Evolutionary conservation across 2,888 invertebrate genomes (phyloP).

Genomic region (Ptychoptera albimana): DNA sequence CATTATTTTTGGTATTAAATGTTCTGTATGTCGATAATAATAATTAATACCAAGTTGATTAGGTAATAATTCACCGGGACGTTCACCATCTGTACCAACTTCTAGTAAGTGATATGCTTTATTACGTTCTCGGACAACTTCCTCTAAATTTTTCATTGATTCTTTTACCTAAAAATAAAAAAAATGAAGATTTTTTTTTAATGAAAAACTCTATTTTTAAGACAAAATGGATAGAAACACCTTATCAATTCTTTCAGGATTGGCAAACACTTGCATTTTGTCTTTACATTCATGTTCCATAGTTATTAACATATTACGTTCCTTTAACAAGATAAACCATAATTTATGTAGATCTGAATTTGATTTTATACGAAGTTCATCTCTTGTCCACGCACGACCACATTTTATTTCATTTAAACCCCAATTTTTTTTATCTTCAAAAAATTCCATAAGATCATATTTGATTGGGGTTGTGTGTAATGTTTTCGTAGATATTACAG

Average conservation of each 20-base stretch:
- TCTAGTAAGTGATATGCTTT: slow-evolving; percentile 77
- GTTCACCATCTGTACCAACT: slow-evolving; percentile 71
- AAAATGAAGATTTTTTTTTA: neutral
- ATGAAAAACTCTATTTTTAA: neutral
- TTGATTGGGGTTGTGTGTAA: slow-evolving; percentile 25
- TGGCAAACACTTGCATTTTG: slow-evolving; percentile 58
- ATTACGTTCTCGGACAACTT: slow-evolving; percentile 83
- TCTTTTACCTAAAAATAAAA: slow-evolving; percentile 45
- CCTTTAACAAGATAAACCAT: slow-evolving; percentile 85
- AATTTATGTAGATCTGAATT: slow-evolving; percentile 92
- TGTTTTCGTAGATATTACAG: neutral
- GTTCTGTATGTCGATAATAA: slow-evolving; percentile 40
- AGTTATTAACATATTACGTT: slow-evolving; percentile 90
- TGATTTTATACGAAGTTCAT: slow-evolving; percentile 87
- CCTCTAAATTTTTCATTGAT: slow-evolving; percentile 87
- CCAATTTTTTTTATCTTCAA: slow-evolving; percentile 78
- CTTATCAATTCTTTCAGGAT: slow-evolving; percentile 86
- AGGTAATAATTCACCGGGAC: slow-evolving; percentile 42
- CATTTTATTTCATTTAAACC: slow-evolving; percentile 53
- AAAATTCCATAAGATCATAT: slow-evolving; percentile 68
- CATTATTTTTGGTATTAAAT: slow-evolving; percentile 47
- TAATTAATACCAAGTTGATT: slow-evolving; percentile 45
- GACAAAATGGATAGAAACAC: no score
- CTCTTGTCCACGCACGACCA: slow-evolving; percentile 75
- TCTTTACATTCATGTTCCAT: slow-evolving; percentile 76